A percentile compares a stretch with the other conserved stretches of the same genome.
Evolutionary conservation across 2,113 vertebrate genomes (phyloP).

Genomic region (Pelmatolapia mariae): DNA sequence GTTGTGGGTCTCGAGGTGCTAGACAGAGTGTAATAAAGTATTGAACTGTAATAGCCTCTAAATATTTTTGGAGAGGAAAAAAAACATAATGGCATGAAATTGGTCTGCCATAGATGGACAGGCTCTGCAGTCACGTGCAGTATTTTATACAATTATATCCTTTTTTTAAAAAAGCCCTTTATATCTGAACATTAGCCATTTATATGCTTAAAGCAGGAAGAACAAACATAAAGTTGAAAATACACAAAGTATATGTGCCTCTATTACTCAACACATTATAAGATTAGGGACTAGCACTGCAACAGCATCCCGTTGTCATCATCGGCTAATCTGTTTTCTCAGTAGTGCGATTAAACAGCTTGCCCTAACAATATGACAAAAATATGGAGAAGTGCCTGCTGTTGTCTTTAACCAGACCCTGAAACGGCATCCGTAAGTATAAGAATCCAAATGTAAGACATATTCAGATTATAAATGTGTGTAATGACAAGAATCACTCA

Average conservation of each 20-base stretch:
- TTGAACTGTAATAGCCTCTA: background rate
- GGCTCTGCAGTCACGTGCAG: background rate
- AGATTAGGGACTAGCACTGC: background rate
- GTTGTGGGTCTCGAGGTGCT: background rate
- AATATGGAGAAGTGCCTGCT: background rate
- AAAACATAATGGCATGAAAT: background rate
- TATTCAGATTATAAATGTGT: background rate
- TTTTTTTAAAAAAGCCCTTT: background rate
- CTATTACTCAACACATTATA: background rate
- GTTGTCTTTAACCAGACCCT: background rate
- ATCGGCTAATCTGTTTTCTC: background rate
- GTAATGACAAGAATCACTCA: background rate
- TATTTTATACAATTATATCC: background rate
- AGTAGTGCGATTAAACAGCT: background rate
- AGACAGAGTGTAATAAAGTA: background rate
- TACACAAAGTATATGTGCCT: background rate
- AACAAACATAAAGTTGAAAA: background rate
- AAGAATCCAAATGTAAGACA: background rate
- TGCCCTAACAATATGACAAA: background rate
- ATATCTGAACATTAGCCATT: background rate
- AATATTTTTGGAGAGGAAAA: background rate
- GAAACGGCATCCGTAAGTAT: background rate
- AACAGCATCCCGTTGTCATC: background rate
- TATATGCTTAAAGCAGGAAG: background rate
- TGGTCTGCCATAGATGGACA: background rate